Percentiles rank a stretch among this genome's conserved stretches.
Evolutionary conservation across 2,113 vertebrate genomes (phyloP).

Genomic region (Osmerus eperlanus): DNA sequence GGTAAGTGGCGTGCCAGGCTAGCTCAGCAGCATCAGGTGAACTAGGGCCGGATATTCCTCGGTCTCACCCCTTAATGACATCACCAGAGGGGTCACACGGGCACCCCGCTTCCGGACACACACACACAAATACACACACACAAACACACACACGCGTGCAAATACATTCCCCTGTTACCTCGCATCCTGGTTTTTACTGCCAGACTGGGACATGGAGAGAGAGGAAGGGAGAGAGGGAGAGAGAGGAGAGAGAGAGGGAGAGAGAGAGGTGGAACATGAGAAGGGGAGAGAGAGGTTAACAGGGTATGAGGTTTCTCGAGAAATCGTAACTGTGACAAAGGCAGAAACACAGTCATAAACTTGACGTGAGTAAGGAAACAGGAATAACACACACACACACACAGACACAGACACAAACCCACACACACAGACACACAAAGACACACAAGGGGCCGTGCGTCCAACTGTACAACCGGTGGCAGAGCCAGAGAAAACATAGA

Average conservation of each 20-base stretch:
- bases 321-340: constrained; percentile 29
- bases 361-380: constrained; percentile 18
- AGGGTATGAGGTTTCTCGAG: constrained; percentile 40
- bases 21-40: background rate
- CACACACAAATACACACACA: constrained; percentile 39
- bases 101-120: constrained; percentile 18
- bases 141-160: constrained; percentile 41
- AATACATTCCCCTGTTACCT: constrained; percentile 39
- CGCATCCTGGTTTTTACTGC: constrained; percentile 50
- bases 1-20: background rate
- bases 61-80: background rate
- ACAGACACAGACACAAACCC: background rate
- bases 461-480: constrained; percentile 24
- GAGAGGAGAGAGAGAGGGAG: constrained; percentile 11
- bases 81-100: background rate
- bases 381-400: constrained; percentile 29
- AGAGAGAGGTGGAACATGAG: background rate
- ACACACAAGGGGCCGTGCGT: background rate
- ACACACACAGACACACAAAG: background rate
- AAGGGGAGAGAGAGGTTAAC: constrained; percentile 35
- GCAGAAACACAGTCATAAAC: constrained; percentile 24
- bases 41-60: background rate
- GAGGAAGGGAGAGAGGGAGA: background rate
- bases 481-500: constrained; percentile 58
- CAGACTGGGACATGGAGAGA: constrained; percentile 13